phyloP scores from a whole-genome alignment of 2,888 invertebrate genomes.

The Eupithecia insigniata region DNA sequence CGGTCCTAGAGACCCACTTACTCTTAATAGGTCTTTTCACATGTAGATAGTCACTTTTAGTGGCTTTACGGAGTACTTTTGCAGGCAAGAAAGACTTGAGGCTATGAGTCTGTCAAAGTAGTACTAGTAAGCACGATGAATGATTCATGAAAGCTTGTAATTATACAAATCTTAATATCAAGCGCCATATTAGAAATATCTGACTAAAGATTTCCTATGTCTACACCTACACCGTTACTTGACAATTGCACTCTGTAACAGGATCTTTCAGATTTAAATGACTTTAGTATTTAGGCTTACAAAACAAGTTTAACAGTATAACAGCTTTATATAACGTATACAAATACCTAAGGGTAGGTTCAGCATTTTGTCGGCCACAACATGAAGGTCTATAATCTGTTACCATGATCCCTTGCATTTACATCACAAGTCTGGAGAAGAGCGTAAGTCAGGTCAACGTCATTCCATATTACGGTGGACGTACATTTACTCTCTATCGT shows the following conservation, averaged over 20 bases:
- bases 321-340: too few relatives aligned
- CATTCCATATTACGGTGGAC: background rate
- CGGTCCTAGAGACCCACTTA: constrained; percentile 28
- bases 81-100: too few relatives aligned
- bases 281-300: too few relatives aligned
- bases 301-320: too few relatives aligned
- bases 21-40: constrained; percentile 5
- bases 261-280: background rate
- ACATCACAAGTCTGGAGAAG: too few relatives aligned
- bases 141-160: background rate
- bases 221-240: background rate
- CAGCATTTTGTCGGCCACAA: background rate
- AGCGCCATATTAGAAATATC: background rate
- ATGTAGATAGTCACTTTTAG: constrained; percentile 2
- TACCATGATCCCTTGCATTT: background rate
- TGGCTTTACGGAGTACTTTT: background rate
- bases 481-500: background rate
- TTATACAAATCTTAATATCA: background rate
- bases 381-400: background rate
- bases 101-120: background rate
- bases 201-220: background rate
- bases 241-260: background rate
- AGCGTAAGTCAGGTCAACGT: background rate
- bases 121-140: background rate
- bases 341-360: background rate